Evolutionary conservation across 1,140 invertebrate genomes (phyloP).

Genomic region (Nasonia longicornis): DNA sequence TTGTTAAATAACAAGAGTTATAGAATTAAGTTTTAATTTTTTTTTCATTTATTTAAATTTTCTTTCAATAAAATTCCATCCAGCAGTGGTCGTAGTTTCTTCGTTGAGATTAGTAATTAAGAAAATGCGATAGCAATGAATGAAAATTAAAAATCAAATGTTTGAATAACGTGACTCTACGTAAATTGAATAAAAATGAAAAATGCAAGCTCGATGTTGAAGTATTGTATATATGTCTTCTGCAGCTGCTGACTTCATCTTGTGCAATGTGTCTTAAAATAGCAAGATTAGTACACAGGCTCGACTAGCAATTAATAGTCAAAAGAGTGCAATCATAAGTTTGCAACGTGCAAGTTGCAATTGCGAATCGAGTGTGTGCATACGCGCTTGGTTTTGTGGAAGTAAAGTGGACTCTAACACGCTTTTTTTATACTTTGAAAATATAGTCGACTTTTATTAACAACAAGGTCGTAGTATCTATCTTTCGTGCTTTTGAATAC

Average conservation of each 20-base stretch:
- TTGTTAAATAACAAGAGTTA: conserved; percentile 40
- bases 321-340: background rate
- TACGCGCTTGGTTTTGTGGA: background rate
- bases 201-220: background rate
- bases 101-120: background rate
- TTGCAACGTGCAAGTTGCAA: background rate
- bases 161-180: background rate
- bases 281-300: background rate
- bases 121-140: background rate
- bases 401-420: conserved; percentile 30
- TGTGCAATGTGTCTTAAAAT: background rate
- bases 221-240: background rate
- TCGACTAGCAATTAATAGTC: background rate
- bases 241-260: background rate
- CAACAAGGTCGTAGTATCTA: conserved; percentile 20
- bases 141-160: background rate
- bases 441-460: conserved; percentile 31
- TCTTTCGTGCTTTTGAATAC: background rate
- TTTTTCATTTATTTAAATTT: conserved; percentile 33
- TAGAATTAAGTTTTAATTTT: conserved; percentile 34
- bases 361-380: background rate
- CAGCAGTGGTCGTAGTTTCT: background rate
- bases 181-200: background rate
- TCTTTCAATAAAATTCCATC: conserved; percentile 23
- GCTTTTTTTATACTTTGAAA: background rate